Percentiles rank a stretch among this genome's conserved stretches.
These are phyloP conservation scores for Sicus ferrugineus DNA, from an alignment of 2,888 invertebrate species.

Conservation along the genomic window DNA sequence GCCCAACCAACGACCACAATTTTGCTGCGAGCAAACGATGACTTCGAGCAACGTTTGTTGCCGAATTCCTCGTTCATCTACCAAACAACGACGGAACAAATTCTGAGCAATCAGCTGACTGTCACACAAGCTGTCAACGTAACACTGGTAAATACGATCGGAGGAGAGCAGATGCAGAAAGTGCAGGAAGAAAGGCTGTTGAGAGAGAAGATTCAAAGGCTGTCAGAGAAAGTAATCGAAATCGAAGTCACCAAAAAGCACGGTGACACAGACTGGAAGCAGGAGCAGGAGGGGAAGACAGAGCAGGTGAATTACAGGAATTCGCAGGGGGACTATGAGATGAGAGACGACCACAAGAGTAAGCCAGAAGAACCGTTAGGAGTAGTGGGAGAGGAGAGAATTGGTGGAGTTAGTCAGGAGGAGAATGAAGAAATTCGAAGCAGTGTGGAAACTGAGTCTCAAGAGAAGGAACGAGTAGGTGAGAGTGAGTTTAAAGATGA, in stretches of 20 bases:
- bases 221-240: constrained; percentile 3
- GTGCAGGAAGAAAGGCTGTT: constrained; percentile 38
- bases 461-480: not conserved
- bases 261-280: not conserved
- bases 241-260: not conserved
- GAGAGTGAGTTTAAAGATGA: not conserved
- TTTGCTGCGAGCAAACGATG: constrained; percentile 47
- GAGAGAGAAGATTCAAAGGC: not conserved
- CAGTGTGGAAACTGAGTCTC: not conserved
- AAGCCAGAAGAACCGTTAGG: no score
- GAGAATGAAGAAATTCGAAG: not conserved
- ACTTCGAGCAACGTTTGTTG: constrained; percentile 63
- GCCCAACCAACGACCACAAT: constrained; percentile 31
- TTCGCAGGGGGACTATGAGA: not conserved
- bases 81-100: constrained; percentile 65
- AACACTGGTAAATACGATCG: constrained; percentile 57
- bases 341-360: no score
- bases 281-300: not conserved
- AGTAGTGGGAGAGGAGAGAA: not conserved
- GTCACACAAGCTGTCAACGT: constrained; percentile 61
- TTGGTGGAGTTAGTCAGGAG: not conserved
- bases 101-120: constrained; percentile 47
- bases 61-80: constrained; percentile 76
- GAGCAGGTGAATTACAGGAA: not conserved
- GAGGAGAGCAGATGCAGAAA: constrained; percentile 54